Conservation (phyloP, 2,888 invertebrate genomes). For the Aleiodes alternator region DNA sequence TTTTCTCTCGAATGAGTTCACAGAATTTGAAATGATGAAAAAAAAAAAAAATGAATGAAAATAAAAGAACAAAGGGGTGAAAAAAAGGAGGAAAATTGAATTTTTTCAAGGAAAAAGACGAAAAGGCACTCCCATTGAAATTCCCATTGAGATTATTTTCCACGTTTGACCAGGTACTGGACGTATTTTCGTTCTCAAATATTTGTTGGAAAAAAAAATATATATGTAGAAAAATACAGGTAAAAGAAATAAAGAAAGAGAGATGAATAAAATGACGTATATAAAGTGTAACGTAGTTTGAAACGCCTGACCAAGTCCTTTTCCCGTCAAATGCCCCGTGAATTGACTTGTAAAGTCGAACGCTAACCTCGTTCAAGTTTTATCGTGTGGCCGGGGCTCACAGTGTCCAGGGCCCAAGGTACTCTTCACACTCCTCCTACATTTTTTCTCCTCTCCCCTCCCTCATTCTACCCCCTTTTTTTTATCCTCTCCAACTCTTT, state of each 20-base stretch:
- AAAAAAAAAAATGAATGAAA: not conserved
- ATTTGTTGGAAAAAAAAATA: slow-evolving; percentile 6
- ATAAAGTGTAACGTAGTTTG: slow-evolving; percentile 23
- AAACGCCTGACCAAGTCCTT: slow-evolving; percentile 34
- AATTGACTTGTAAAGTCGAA: slow-evolving; percentile 46
- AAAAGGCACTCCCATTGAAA: not conserved
- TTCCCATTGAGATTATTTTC: not conserved
- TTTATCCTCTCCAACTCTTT: slow-evolving; percentile 37
- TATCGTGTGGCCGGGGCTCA: slow-evolving; percentile 11
- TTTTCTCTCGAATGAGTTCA: not conserved
- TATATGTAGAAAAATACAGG: not conserved
- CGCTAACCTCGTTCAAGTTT: slow-evolving; percentile 39
- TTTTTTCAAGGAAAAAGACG: not conserved
- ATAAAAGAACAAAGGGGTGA: no score
- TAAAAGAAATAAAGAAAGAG: not conserved
- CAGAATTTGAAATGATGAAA: slow-evolving; percentile 2
- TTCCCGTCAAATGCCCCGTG: slow-evolving; percentile 36
- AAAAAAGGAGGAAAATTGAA: slow-evolving; percentile 2
- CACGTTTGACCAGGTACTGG: not conserved
- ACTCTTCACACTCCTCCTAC: slow-evolving; percentile 15
- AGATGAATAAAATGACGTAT: slow-evolving; percentile 10
- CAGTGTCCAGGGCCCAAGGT: slow-evolving; percentile 16
- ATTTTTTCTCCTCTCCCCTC: not conserved
- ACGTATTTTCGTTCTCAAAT: slow-evolving; percentile 18
- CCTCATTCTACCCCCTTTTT: not conserved